Conservation (phyloP, 2,888 invertebrate species). For the Thumatha senex region DNA sequence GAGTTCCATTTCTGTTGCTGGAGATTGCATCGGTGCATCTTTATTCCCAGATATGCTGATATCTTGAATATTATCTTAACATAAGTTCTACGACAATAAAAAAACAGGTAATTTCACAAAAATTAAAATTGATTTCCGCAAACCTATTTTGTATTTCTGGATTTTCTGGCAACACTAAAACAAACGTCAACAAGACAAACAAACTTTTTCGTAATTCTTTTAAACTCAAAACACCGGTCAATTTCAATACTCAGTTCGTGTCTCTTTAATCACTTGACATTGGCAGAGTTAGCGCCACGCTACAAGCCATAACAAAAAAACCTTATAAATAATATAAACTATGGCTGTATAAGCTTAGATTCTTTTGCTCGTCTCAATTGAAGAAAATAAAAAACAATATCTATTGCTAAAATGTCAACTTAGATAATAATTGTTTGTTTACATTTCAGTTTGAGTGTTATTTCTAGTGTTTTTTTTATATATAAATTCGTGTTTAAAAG, state of each 20-base stretch:
- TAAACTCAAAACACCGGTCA: not conserved
- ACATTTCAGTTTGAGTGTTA: not conserved
- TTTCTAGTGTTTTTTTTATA: not conserved
- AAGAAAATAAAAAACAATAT: not conserved
- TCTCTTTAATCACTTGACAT: not conserved
- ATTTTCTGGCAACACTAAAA: constrained; percentile 1
- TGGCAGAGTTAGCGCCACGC: not conserved
- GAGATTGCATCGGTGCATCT: constrained; percentile 3
- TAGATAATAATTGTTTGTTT: not conserved
- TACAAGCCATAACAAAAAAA: constrained; percentile 1
- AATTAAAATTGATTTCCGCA: not conserved
- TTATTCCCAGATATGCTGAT: not conserved
- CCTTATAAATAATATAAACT: constrained; percentile 5
- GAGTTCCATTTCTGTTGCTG: too few relatives aligned
- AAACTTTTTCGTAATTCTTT: not conserved
- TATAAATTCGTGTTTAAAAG: not conserved
- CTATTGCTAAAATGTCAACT: not conserved
- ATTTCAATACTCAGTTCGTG: not conserved
- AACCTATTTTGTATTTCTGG: not conserved
- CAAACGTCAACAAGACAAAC: not conserved
- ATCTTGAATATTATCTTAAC: constrained; percentile 1
- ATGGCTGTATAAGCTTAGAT: constrained; percentile 2
- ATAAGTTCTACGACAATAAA: constrained; percentile 1
- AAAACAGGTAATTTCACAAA: not conserved
- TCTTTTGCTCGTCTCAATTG: not conserved